These are phyloP conservation scores for Tetramorium parvispinum DNA, from an alignment of 1,140 invertebrate species.

Conservation along the genomic window DNA sequence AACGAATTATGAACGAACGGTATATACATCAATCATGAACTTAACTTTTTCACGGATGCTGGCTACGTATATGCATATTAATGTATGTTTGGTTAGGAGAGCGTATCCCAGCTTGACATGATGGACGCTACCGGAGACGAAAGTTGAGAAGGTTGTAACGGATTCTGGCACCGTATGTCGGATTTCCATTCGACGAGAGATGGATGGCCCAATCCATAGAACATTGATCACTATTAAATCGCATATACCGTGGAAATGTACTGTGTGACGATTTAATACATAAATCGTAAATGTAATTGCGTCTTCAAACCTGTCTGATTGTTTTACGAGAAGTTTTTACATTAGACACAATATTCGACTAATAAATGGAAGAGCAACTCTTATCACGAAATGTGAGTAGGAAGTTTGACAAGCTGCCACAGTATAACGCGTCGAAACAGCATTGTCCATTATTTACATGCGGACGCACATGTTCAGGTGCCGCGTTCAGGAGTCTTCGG, in stretches of 20 bases:
- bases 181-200: slow-evolving; percentile 70
- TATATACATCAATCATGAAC: slow-evolving; percentile 37
- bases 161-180: slow-evolving; percentile 65
- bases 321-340: neutral
- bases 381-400: neutral
- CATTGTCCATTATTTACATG: slow-evolving; percentile 61
- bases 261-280: neutral
- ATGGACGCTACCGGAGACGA: slow-evolving; percentile 69
- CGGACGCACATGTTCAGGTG: slow-evolving; percentile 27
- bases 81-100: slow-evolving; percentile 72
- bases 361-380: slow-evolving; percentile 23
- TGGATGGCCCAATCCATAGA: slow-evolving; percentile 68
- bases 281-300: neutral
- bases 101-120: slow-evolving; percentile 66
- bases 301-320: neutral
- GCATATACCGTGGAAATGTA: slow-evolving; percentile 32
- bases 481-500: neutral
- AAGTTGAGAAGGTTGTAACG: slow-evolving; percentile 68
- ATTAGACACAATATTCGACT: neutral
- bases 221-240: slow-evolving; percentile 62
- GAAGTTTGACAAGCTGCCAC: slow-evolving; percentile 54
- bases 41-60: slow-evolving; percentile 56
- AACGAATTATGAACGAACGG: slow-evolving; percentile 34
- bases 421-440: slow-evolving; percentile 33
- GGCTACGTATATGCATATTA: slow-evolving; percentile 66